Base-by-base conservation (phyloP, 2,797 vertebrate genomes). In the Todus mexicanus region DNA sequence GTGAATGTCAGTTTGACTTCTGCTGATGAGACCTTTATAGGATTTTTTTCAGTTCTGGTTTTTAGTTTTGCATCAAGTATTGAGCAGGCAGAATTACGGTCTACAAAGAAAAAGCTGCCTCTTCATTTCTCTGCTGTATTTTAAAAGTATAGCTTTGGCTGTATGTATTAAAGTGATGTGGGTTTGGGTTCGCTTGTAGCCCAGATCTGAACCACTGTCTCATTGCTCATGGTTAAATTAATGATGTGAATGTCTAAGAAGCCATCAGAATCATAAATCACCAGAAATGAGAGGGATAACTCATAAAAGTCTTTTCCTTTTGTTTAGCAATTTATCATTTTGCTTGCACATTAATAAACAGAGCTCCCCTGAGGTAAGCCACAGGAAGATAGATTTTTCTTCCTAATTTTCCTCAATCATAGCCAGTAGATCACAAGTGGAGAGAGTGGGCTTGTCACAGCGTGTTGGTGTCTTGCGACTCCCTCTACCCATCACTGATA, bases 241-340 rank as follows among this genome's bases (percentile, higher is more conserved):
- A 99, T 99, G 98, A 98, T 97, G 96, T 96, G 94, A 97, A 97
- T 96, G 97, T 97, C 98, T 98, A 97, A 98, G 97, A 97, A 98
- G 97, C 98, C 97, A 93, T 98, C 98, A 98, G 97, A 96, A 98
- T 98, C 98, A 99, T 99, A 99, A 99, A 99, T 99, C 98, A 99
- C 97, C 94, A 97, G 98, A 98, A 99, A 99, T 98, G 98, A 98
- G 98, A 98, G 97, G 98, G 98, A 98, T 98, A 98, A 97, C 97
- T 97, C 97, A 97, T 98, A 97, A 96, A 98, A 98, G 98, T 98
- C 97, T 98, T 97, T 98, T 97, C 98, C 98, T 98, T 98, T 98
- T 97, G 98, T 98, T 98, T 98, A 98, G 98, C 98, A 97, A 99
- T 99, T 99, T 98, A 99, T 99, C 99, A 99, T 98, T 98, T 98